Conservation (phyloP, 2,797 vertebrate species). For the Acomys russatus region DNA sequence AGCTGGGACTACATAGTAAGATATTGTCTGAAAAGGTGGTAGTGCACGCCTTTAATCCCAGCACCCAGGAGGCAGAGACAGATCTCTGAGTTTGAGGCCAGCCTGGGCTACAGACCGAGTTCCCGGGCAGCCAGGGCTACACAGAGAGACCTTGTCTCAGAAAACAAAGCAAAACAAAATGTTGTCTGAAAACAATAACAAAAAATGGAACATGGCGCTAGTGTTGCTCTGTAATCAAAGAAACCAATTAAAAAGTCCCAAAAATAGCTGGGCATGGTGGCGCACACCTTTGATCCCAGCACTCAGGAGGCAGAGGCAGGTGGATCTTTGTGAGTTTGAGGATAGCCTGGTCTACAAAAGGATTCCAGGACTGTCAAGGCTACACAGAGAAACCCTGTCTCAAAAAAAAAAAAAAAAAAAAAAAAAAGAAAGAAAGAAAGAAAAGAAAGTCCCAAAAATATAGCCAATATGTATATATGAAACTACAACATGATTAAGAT, state of each 20-base stretch:
- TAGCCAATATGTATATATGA: not conserved
- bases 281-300: too few species aligned
- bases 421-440: too few species aligned
- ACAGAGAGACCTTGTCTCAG: not conserved
- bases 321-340: too few species aligned
- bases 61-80: not conserved
- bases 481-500: constrained; percentile 32
- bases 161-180: not conserved
- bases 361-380: too few species aligned
- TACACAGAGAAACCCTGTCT: too few species aligned
- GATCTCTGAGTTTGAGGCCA: not conserved
- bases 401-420: too few species aligned
- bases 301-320: too few species aligned
- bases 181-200: not conserved
- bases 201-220: not conserved
- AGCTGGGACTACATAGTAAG: not conserved
- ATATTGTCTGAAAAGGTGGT: not conserved
- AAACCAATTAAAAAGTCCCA: not conserved
- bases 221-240: not conserved
- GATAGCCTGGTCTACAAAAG: too few species aligned
- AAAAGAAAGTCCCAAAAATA: not conserved
- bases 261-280: not conserved
- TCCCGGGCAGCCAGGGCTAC: not conserved
- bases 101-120: not conserved
- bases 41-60: not conserved